Conservation (phyloP, 2,888 invertebrate species). For the Stegophylla sp. region DNA sequence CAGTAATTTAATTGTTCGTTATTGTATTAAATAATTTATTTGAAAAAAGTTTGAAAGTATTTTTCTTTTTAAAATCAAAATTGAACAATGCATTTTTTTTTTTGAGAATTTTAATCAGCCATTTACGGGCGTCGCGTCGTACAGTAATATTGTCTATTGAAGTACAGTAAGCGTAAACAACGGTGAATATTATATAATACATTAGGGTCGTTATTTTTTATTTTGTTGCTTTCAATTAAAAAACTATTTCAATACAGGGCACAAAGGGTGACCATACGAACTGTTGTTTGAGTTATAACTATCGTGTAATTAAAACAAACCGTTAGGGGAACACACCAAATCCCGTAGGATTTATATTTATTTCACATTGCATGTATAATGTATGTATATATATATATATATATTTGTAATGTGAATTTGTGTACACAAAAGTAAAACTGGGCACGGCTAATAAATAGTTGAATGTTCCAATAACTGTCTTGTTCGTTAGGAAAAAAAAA, state of each 20-base stretch:
- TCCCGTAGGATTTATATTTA: constrained; percentile 54
- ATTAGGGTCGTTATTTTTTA: constrained; percentile 50
- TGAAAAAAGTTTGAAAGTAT: too few species aligned
- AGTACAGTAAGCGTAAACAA: constrained; percentile 19
- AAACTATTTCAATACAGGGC: constrained; percentile 42
- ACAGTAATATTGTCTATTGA: not conserved
- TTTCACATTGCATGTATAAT: constrained; percentile 30
- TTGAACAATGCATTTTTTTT: not conserved
- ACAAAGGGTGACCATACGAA: not conserved
- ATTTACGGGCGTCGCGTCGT: not conserved
- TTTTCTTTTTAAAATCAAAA: too few species aligned
- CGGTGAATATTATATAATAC: constrained; percentile 22
- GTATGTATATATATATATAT: too few species aligned
- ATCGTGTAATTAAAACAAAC: constrained; percentile 50
- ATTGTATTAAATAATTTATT: too few species aligned
- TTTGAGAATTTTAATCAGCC: not conserved
- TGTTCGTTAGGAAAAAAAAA: constrained; percentile 23
- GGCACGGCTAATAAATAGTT: constrained; percentile 41
- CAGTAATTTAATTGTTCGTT: too few species aligned
- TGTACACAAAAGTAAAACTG: constrained; percentile 15
- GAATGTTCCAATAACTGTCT: constrained; percentile 46
- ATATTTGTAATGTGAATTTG: constrained; percentile 14
- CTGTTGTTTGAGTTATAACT: constrained; percentile 52
- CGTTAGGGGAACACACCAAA: constrained; percentile 47
- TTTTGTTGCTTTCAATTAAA: constrained; percentile 53